Base-by-base conservation (phyloP, 1,140 invertebrate genomes). In the Diorhabda elongata region DNA sequence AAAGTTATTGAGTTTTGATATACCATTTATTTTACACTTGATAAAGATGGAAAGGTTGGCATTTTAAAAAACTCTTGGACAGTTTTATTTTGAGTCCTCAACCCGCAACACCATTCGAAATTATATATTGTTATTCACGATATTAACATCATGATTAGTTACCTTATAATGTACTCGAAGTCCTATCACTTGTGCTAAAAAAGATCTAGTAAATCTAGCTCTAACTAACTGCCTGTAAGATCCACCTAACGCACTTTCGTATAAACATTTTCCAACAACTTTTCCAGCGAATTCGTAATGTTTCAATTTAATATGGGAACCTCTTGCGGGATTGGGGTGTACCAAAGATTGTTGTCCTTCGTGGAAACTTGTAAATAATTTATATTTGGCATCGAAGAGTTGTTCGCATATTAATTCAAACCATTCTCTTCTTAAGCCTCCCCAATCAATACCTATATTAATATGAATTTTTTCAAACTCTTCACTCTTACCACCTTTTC, bases 271-370 rank as follows among this genome's bases (percentile, higher is more conserved):
- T 60, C 95, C 96, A n/a, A 97, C 93, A 72, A 98, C 88, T 82
- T 92, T 92, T 44, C 96, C 96, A 47, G 95, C 95, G 81, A 97
- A 95, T 84, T 97, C 95, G 81, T 92, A 97, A 81, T 96, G 90
- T 77, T 95, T 95, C 59, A 95, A 76, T 82, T 95, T 95, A 4
- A 93, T 80, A 79, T 91, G 86, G 5, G 87, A 64, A 5, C 91
- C 87, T 42, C 92, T 83, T 77, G 89, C 87, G 9, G 89, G 88
- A 83, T 95, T 95, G 2, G 95, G 95, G 84, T 97, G 94, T n/a
- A 96, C 94, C 71, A 94, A 81, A 0, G 91, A 92, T 78, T 92
- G 90, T 68, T 90, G 89, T 44, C 92, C 92, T 75, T 96, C 93
- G 72, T 92, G 89, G 77, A 96, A 94, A 42, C 92, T 89, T 69